These are phyloP conservation scores for Ceuthmochares aereus DNA, from an alignment of 2,113 vertebrate species.

Conservation along the genomic window DNA sequence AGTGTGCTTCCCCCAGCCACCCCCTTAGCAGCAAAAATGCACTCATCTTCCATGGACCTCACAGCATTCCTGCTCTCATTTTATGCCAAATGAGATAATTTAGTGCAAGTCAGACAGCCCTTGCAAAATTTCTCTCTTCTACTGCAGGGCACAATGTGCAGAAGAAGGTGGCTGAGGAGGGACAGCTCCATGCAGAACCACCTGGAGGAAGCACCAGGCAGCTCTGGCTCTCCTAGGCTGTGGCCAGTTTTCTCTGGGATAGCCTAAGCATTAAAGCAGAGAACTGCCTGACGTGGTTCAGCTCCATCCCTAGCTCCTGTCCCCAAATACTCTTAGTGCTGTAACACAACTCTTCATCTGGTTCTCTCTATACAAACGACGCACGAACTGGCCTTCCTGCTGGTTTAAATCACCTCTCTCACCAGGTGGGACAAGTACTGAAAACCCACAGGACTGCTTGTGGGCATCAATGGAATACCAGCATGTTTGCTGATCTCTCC, in stretches of 20 bases:
- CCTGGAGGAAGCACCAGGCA: not conserved
- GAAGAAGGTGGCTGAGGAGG: not conserved
- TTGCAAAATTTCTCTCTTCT: not conserved
- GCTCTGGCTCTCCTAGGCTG: not conserved
- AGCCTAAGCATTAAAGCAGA: not conserved
- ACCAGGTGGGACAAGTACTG: not conserved
- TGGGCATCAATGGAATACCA: not conserved
- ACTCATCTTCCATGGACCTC: not conserved
- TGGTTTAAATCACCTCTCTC: not conserved
- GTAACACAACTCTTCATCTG: not conserved
- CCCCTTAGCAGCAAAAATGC: not conserved
- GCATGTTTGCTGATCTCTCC: not conserved
- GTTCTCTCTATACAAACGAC: not conserved
- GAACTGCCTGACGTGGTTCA: not conserved
- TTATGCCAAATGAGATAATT: not conserved
- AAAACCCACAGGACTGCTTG: not conserved
- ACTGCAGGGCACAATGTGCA: fast-evolving
- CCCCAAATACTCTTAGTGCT: not conserved
- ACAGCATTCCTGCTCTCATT: not conserved
- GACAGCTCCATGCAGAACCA: not conserved
- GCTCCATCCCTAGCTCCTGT: not conserved
- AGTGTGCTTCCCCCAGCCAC: not conserved
- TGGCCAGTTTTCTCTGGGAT: not conserved
- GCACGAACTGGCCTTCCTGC: not conserved
- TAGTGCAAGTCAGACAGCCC: not conserved